Percentiles rank a stretch among this genome's conserved stretches.
phyloP scores from a whole-genome alignment of 2,888 invertebrate genomes.

The Carabus problematicus region DNA sequence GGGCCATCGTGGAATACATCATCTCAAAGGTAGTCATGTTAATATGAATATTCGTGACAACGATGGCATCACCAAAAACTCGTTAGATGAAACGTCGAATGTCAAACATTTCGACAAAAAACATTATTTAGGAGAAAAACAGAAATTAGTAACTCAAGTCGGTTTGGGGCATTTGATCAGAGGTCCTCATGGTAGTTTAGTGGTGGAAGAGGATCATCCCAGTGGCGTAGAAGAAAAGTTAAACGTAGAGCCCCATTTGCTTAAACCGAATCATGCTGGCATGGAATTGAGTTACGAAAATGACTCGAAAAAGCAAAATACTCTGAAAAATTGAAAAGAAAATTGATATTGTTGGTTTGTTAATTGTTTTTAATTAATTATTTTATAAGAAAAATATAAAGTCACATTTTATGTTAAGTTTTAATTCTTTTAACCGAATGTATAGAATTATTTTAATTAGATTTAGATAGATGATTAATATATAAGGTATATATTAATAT shows the following conservation, averaged over 20 bases:
- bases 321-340: constrained; percentile 22
- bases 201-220: constrained; percentile 57
- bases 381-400: background rate
- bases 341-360: constrained; percentile 26
- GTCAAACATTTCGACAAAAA: constrained; percentile 45
- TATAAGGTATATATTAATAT: constrained; percentile 17
- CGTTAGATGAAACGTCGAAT: constrained; percentile 44
- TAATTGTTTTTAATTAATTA: background rate
- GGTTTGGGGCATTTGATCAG: constrained; percentile 59
- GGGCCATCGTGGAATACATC: constrained; percentile 45
- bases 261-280: constrained; percentile 68
- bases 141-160: constrained; percentile 50
- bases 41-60: constrained; percentile 51
- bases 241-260: constrained; percentile 66
- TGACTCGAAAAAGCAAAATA: constrained; percentile 47
- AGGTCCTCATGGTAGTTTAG: constrained; percentile 66
- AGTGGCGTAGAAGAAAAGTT: constrained; percentile 63
- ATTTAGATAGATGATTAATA: constrained; percentile 5
- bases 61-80: constrained; percentile 2
- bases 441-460: constrained; percentile 14
- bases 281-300: constrained; percentile 64
- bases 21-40: constrained; percentile 51
- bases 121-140: constrained; percentile 58
- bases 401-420: background rate
- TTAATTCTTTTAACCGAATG: constrained; percentile 23